Conservation (phyloP, 2,888 invertebrate genomes). For the Drosophila flavopinicola region DNA sequence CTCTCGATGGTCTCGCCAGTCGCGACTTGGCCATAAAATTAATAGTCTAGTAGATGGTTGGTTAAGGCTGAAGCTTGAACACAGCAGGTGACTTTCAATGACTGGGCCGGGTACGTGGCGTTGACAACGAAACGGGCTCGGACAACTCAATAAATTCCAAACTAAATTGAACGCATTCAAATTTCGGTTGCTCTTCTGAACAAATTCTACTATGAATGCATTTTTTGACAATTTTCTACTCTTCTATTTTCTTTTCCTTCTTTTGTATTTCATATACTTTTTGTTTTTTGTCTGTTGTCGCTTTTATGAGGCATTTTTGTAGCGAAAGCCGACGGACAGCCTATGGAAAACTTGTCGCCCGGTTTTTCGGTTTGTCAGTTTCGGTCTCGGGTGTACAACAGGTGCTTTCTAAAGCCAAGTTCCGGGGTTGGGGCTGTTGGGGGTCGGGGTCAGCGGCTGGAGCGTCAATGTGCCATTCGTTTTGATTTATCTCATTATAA, state of each 20-base stretch:
- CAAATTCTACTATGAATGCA: slow-evolving; percentile 66
- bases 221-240: slow-evolving; percentile 48
- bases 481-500: slow-evolving; percentile 78
- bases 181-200: slow-evolving; percentile 40
- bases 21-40: slow-evolving; percentile 47
- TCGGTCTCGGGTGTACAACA: slow-evolving; percentile 54
- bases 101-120: slow-evolving; percentile 1
- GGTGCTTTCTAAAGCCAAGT: slow-evolving; percentile 68
- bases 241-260: slow-evolving; percentile 22
- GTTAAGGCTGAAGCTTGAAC: slow-evolving; percentile 21
- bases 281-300: slow-evolving; percentile 43
- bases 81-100: slow-evolving; percentile 57
- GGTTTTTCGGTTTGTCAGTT: slow-evolving; percentile 51
- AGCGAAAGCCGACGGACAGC: slow-evolving; percentile 70
- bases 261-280: slow-evolving; percentile 30
- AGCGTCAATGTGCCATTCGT: slow-evolving; percentile 57
- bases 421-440: slow-evolving; percentile 28
- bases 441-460: slow-evolving; percentile 22
- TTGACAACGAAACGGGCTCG: slow-evolving; percentile 28
- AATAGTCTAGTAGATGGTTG: slow-evolving; percentile 37
- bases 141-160: slow-evolving; percentile 64
- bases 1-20: slow-evolving; percentile 7
- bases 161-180: slow-evolving; percentile 77
- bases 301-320: slow-evolving; percentile 79
- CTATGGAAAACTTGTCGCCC: slow-evolving; percentile 72